Percentiles rank a stretch among this genome's conserved stretches.
Conservation (phyloP, 2,888 invertebrate genomes). For the Hylaea fasciaria region DNA sequence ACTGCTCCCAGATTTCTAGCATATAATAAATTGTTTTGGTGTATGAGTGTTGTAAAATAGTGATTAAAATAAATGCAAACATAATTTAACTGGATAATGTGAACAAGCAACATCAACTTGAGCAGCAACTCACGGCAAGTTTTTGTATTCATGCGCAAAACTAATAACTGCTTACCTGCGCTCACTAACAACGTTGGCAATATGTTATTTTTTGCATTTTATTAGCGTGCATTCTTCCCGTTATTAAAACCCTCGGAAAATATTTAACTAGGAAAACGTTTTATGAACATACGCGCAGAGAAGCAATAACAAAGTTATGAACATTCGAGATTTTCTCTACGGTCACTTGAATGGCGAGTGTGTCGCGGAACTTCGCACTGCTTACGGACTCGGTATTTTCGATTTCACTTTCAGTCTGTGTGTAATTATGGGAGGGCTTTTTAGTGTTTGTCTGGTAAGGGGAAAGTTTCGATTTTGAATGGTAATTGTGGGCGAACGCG, state of each 20-base stretch:
- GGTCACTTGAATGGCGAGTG: constrained; percentile 55
- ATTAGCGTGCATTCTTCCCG: constrained; percentile 34
- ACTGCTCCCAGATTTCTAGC: too few species aligned
- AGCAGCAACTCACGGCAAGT: neutral
- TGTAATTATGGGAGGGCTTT: constrained; percentile 19
- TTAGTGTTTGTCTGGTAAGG: constrained; percentile 15
- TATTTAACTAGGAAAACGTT: constrained; percentile 37
- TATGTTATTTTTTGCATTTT: constrained; percentile 39
- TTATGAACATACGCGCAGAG: constrained; percentile 37
- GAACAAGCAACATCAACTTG: too few species aligned
- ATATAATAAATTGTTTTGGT: too few species aligned
- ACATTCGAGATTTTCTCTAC: constrained; percentile 54
- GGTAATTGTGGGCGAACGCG: neutral
- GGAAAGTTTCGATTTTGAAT: constrained; percentile 13
- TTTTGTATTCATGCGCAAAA: constrained; percentile 10
- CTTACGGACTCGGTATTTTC: constrained; percentile 42
- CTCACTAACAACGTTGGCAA: constrained; percentile 32
- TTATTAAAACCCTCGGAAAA: constrained; percentile 39
- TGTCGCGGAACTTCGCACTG: constrained; percentile 51
- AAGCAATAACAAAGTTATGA: constrained; percentile 65
- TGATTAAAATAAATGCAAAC: too few species aligned
- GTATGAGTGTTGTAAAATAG: too few species aligned
- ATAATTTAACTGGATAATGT: too few species aligned
- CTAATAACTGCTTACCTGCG: constrained; percentile 20
- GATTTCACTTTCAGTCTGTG: constrained; percentile 42